These are phyloP conservation scores for Hormaphis cornu DNA, from an alignment of 1,140 invertebrate genomes.

Conservation along the genomic window DNA sequence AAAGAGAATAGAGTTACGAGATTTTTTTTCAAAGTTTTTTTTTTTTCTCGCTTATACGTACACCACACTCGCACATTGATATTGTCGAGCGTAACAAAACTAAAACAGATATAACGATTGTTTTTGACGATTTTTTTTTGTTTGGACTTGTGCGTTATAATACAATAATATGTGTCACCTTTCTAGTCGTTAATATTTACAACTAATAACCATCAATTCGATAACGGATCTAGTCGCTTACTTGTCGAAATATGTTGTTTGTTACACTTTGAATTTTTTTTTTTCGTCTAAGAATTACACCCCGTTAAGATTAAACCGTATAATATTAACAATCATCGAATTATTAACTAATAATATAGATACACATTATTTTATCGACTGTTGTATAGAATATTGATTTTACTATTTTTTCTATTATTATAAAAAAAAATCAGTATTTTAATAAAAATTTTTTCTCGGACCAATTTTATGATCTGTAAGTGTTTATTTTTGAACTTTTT, in stretches of 20 bases:
- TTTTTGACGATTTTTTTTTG: neutral
- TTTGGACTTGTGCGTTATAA: neutral
- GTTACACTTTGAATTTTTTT: neutral
- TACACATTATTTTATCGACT: neutral
- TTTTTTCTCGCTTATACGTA: neutral
- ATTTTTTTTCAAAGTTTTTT: no score
- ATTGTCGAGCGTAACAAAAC: neutral
- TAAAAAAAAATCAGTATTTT: neutral
- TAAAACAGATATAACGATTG: neutral
- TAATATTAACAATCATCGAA: neutral
- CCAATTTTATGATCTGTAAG: neutral
- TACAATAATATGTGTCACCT: neutral
- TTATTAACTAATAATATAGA: neutral
- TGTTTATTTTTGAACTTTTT: conserved; percentile 11
- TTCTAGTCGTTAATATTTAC: conserved; percentile 10
- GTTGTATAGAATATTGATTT: neutral
- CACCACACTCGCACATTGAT: neutral
- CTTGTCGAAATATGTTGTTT: neutral
- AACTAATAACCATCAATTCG: neutral
- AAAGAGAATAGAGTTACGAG: no score
- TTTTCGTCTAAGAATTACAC: no score
- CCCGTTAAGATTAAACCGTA: no score
- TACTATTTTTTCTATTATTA: neutral
- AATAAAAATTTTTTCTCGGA: neutral
- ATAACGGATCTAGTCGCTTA: conserved; percentile 6